Percentiles rank a stretch among this genome's conserved stretches.
Evolutionary conservation across 2,797 vertebrate genomes (phyloP).

Genomic region (Mormyrops attenuatus): DNA sequence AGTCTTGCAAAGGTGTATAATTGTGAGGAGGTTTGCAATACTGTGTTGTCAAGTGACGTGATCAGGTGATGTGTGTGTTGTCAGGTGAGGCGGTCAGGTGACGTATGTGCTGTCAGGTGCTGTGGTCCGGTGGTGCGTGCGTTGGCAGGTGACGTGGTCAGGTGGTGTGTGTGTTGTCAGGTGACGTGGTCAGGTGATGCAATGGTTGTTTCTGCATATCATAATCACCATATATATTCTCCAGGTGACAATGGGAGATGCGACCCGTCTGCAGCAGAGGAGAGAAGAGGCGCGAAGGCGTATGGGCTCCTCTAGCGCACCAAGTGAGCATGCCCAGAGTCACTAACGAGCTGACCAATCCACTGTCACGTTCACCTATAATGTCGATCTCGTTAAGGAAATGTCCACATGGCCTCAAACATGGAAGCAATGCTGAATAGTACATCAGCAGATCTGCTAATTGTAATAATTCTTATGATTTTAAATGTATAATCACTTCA

Average conservation of each 20-base stretch:
- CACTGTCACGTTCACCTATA: background rate
- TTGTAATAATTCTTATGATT: background rate
- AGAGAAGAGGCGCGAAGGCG: conserved; percentile 62
- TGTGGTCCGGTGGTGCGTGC: background rate
- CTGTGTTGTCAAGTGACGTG: background rate
- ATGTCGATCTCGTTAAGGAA: conserved; percentile 11
- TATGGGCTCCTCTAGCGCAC: conserved; percentile 55
- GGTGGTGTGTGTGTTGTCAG: background rate
- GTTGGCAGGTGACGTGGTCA: background rate
- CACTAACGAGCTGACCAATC: no score
- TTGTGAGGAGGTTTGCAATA: background rate
- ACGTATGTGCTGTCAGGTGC: background rate
- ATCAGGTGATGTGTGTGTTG: background rate
- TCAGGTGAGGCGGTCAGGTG: background rate
- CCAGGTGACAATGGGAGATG: conserved; percentile 66
- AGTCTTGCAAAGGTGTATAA: background rate
- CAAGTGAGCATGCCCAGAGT: conserved; percentile 32
- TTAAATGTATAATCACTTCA: background rate
- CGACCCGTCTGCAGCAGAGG: conserved; percentile 62
- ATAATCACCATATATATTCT: background rate
- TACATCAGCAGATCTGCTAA: background rate
- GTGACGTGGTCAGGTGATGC: background rate
- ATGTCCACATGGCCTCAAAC: background rate
- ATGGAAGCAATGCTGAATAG: background rate
- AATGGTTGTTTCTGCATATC: background rate